phyloP scores from a whole-genome alignment of 2,888 invertebrate species.

The Leistus spinibarbis region DNA sequence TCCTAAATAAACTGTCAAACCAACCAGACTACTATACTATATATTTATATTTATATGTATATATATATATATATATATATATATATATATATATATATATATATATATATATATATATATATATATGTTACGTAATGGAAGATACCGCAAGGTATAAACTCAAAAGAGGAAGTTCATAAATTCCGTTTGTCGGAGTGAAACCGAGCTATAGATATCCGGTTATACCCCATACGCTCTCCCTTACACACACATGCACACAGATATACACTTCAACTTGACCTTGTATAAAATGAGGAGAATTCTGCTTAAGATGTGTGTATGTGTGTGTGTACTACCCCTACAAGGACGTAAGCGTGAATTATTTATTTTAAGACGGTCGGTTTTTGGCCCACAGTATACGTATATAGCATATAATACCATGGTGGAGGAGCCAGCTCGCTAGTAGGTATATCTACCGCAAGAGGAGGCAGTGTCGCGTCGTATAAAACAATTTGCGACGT shows the following conservation, averaged over 20 bases:
- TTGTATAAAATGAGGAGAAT: neutral
- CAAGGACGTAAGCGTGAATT: conserved; percentile 46
- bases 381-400: neutral
- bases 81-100: too few species aligned
- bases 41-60: too few species aligned
- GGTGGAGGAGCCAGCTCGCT: conserved; percentile 42
- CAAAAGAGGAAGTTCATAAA: neutral
- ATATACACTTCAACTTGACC: neutral
- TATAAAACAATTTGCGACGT: conserved; percentile 57
- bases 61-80: too few species aligned
- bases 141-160: neutral
- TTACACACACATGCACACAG: neutral
- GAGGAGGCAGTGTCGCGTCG: conserved; percentile 50
- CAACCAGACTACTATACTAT: too few species aligned
- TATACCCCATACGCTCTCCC: neutral
- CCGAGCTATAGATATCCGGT: neutral
- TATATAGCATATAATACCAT: neutral
- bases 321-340: conserved; percentile 40
- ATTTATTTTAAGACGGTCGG: conserved; percentile 51
- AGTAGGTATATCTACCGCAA: conserved; percentile 21
- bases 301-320: conserved; percentile 4
- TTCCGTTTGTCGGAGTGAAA: conserved; percentile 6
- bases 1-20: too few species aligned
- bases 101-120: too few species aligned
- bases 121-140: conserved; percentile 1